Evolutionary conservation across 2,888 invertebrate species (phyloP), one percentile per base, ranked within the genome.

Genomic region (Drosophila macrospina): DNA sequence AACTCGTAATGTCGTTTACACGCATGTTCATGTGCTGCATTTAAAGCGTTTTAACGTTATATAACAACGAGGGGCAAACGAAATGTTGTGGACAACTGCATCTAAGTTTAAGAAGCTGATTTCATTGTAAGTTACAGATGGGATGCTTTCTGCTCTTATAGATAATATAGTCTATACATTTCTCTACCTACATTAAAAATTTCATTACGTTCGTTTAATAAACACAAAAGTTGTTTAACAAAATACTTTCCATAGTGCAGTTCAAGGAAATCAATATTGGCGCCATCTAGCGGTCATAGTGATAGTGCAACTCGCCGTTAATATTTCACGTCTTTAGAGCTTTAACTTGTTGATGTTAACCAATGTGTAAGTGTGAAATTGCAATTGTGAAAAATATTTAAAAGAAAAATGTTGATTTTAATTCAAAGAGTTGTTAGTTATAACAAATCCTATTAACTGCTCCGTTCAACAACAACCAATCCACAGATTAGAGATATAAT

Each of bases 1-100:
- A 44, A 28, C 20, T 44, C 66, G 69, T 74, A 66, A 60, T 71
- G 61, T 57, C 67, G 60, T 59, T 70, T 78, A 81, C 75, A 71
- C 67, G 50, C 57, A 70, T 67, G 52, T 78, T 71, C 78, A 71
- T 78, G 71, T 64, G 71, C 30, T 55, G 65, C 50, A 82, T 65
- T 61, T 50, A 36, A 67, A 78, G 32, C 42, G 13, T 15, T 64
- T 37, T 24, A 28, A 13, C 0, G 45, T 78, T 78, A 81, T 74
- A 78, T 42, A 74, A 78, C 34, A 16, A 13, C 52, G 34, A n/a
- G 48, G 42, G 56, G 37, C 16, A 32, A 47, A 32, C 16, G 11
- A 47, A 47, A 20, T 16, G 26, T 44, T 44, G 26, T 26, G 26
- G 2, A 28, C 6, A 2, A 28, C 28, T 8, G 8, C 6, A 28